Evolutionary conservation across 2,888 invertebrate genomes (phyloP).

Genomic region (Pyralis farinalis): DNA sequence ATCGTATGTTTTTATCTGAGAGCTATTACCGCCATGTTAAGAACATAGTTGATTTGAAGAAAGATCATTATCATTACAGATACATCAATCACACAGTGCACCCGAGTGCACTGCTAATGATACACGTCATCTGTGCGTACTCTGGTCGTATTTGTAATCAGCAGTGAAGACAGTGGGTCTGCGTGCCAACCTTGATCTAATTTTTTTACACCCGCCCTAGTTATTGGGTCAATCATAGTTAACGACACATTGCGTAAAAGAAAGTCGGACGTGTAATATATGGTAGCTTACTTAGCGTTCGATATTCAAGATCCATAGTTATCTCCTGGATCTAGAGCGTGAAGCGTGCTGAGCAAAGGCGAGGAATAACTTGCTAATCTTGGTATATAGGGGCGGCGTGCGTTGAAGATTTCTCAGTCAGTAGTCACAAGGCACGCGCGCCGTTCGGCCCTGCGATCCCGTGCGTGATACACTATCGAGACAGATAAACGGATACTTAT

Average conservation of each 20-base stretch:
- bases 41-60: not conserved
- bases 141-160: not conserved
- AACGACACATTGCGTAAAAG: slow-evolving; percentile 29
- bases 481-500: slow-evolving; percentile 54
- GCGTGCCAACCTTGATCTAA: slow-evolving; percentile 42
- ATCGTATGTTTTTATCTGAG: not conserved
- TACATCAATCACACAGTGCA: slow-evolving; percentile 11
- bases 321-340: slow-evolving; percentile 75
- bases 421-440: slow-evolving; percentile 43
- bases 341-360: slow-evolving; percentile 65
- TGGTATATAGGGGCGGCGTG: slow-evolving; percentile 69
- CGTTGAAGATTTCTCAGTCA: slow-evolving; percentile 54
- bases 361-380: slow-evolving; percentile 64
- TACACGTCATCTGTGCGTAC: not conserved
- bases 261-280: slow-evolving; percentile 45
- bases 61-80: slow-evolving; percentile 8
- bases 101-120: not conserved
- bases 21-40: not conserved
- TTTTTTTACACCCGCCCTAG: slow-evolving; percentile 43
- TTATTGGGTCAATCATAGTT: slow-evolving; percentile 48
- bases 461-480: slow-evolving; percentile 31
- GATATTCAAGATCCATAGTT: slow-evolving; percentile 59
- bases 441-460: slow-evolving; percentile 33
- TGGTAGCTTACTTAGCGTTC: slow-evolving; percentile 30
- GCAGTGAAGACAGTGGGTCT: slow-evolving; percentile 3